These are phyloP conservation scores for Sinhomidia bicolor DNA, from an alignment of 2,888 invertebrate genomes.

Conservation along the genomic window DNA sequence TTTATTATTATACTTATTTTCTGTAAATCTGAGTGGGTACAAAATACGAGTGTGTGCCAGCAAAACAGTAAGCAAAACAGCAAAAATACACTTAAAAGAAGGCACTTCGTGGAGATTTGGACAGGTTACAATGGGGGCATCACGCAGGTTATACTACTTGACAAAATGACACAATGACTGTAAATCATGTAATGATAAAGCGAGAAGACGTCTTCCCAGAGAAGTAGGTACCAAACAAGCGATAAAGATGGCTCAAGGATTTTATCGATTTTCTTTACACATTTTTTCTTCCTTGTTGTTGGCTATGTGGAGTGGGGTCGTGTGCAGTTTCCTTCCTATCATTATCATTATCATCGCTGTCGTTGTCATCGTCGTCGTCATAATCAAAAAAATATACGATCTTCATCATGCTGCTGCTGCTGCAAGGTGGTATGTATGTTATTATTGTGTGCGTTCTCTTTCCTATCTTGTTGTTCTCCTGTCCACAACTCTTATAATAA, in stretches of 20 bases:
- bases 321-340: conserved; percentile 34
- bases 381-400: background rate
- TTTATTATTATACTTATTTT: background rate
- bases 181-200: conserved; percentile 52
- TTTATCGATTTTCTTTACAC: background rate
- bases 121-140: conserved; percentile 32
- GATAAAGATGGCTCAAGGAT: conserved; percentile 42
- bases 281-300: conserved; percentile 4
- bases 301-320: background rate
- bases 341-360: background rate
- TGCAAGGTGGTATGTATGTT: no score
- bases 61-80: background rate
- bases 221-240: background rate
- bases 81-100: background rate
- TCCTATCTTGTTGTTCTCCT: background rate
- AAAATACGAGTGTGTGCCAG: background rate
- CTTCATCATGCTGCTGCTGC: conserved; percentile 6
- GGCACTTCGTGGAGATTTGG: background rate
- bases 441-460: background rate
- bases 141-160: conserved; percentile 44
- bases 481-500: background rate
- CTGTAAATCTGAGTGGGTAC: background rate
- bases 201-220: background rate
- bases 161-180: conserved; percentile 61
- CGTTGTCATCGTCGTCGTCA: background rate